These are phyloP conservation scores for Harlomillsia oculata DNA, from an alignment of 1,140 invertebrate genomes.

Conservation along the genomic window DNA sequence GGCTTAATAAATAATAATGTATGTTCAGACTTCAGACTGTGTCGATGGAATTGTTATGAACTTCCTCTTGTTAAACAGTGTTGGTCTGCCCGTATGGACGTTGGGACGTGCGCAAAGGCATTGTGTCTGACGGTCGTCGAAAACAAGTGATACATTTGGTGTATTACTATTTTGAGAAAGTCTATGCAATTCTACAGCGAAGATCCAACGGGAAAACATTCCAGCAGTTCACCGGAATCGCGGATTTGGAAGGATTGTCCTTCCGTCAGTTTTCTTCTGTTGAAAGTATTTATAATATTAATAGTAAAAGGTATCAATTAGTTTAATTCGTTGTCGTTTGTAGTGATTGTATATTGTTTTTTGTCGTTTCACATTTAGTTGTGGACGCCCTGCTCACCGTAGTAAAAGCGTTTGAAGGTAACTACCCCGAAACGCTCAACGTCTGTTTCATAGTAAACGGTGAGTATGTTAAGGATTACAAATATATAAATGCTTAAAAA, in stretches of 20 bases:
- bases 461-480: neutral
- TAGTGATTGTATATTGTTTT: neutral
- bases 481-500: neutral
- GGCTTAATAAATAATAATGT: neutral
- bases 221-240: conserved; percentile 14
- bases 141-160: neutral
- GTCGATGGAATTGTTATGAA: neutral
- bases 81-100: neutral
- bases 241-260: conserved; percentile 14
- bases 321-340: neutral
- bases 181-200: neutral
- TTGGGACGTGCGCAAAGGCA: conserved; percentile 15
- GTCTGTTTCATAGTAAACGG: conserved; percentile 12
- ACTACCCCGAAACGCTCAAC: conserved; percentile 15
- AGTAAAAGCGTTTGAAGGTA: conserved; percentile 5
- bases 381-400: neutral
- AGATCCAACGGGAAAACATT: conserved; percentile 4
- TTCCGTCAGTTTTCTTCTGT: conserved; percentile 16
- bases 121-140: conserved; percentile 1
- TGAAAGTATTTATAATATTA: conserved; percentile 7
- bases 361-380: neutral
- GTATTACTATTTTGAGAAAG: conserved; percentile 4
- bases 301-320: neutral
- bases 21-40: neutral
- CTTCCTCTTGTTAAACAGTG: neutral